Conservation (phyloP, 2,797 vertebrate species). For the Cuculus canorus region DNA sequence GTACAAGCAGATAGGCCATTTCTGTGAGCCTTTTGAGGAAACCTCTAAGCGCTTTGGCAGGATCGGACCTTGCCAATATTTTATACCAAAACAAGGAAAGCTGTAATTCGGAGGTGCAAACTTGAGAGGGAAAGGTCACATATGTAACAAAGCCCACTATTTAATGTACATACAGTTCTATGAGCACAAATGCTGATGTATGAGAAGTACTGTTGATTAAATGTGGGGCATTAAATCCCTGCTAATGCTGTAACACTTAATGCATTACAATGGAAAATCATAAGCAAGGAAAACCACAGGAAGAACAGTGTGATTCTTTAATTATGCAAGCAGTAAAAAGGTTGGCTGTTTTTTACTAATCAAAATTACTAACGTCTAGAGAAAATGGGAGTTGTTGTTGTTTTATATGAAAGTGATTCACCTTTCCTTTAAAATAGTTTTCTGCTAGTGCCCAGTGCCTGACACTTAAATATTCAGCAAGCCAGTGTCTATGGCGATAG, state of each 20-base stretch:
- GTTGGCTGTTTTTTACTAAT: neutral
- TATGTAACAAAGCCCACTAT: neutral
- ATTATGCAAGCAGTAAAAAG: constrained; percentile 25
- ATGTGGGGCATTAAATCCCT: constrained; percentile 19
- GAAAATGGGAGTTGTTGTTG: neutral
- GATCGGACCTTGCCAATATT: constrained; percentile 40
- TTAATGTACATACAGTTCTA: constrained; percentile 7
- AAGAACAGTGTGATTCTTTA: constrained; percentile 15
- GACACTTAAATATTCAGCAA: neutral
- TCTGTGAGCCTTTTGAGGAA: constrained; percentile 6
- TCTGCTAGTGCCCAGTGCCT: neutral
- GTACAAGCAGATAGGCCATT: neutral
- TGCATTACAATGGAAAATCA: constrained; percentile 40
- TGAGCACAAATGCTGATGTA: constrained; percentile 27
- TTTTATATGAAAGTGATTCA: neutral
- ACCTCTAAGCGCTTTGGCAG: constrained; percentile 8
- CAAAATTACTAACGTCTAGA: constrained; percentile 6
- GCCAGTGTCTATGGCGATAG: neutral
- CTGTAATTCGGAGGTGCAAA: constrained; percentile 29
- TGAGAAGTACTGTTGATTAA: constrained; percentile 58
- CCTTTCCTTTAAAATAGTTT: neutral
- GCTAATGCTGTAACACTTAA: constrained; percentile 45
- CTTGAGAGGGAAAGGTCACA: constrained; percentile 47
- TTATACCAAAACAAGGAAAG: constrained; percentile 23
- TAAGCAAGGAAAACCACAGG: constrained; percentile 12